Evolutionary conservation across 2,888 invertebrate genomes (phyloP), one percentile per base, ranked within the genome.

Genomic region (Plemyria rubiginata): DNA sequence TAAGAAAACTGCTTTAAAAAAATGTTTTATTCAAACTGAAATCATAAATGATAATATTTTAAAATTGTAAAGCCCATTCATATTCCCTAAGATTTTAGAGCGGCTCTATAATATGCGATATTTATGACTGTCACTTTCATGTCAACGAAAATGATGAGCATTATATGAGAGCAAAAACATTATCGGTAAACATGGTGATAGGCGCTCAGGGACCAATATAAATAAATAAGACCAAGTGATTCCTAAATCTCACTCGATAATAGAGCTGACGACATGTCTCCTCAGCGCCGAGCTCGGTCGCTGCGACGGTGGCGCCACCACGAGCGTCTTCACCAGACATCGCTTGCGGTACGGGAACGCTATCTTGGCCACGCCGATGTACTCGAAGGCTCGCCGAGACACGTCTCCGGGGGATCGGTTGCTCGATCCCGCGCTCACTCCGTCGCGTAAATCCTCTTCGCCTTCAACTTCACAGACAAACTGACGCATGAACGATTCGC

Each of bases 401-500:
- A 82, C 77, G 60, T 86, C 87, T 4, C 78, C 81, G 4, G 71
- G 70, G 4, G 75, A 72, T 49, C 67, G 67, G 41, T 68, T 70
- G 60, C 68, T 71, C 4, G 73, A 66, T 15, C 72, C 73, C 45
- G 69, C 65, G 49, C 62, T 66, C 51, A 67, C 91, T 50, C 94
- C 94, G 32, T 90, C 87, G 68, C 63, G 22, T 13, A 63, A 36
- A 15, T 95, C 95, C 80, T 97, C 97, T 57, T 97, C 97, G 32
- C 96, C 96, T 79, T 97, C 97, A 57, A 96, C 95, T 80, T 98
- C 98, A 75, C 96, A 96, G 0, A 98, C 97, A 87, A 99, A 99
- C 86, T 99, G 99, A 7, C 99, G 95, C 97, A 99, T 99, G 86
- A 99, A 99, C 73, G 99, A 99, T 86, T 99, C 99, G 45, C 99